A percentile compares a stretch with the other conserved stretches of the same genome.
phyloP scores from a whole-genome alignment of 2,888 invertebrate genomes.

The Amorpha juglandis region DNA sequence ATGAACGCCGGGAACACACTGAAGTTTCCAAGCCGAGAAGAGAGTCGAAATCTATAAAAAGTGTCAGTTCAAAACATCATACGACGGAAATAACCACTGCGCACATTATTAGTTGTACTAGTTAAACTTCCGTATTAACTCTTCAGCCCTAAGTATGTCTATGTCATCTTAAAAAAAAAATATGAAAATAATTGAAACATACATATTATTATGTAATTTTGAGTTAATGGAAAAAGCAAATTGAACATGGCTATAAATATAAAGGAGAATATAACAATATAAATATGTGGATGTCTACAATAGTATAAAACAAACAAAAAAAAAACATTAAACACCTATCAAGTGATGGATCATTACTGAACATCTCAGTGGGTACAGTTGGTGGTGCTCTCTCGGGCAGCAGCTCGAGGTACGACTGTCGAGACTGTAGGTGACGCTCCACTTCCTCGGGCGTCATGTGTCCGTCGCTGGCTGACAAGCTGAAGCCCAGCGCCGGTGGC shows the following conservation, averaged over 20 bases:
- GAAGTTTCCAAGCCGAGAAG: no score
- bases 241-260: background rate
- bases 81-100: no score
- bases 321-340: constrained; percentile 86
- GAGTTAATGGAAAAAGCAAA: background rate
- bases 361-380: constrained; percentile 96
- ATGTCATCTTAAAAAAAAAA: no score
- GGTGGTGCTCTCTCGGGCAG: constrained; percentile 94
- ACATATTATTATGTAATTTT: background rate
- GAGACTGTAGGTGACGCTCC: constrained; percentile 93
- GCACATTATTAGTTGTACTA: no score
- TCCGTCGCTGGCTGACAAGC: constrained; percentile 85
- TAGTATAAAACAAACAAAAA: constrained; percentile 28
- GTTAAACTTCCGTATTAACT: no score
- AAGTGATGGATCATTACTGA: constrained; percentile 95
- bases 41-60: no score
- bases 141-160: no score
- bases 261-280: constrained; percentile 14
- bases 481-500: constrained; percentile 78
- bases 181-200: no score
- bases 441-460: constrained; percentile 97
- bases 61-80: no score
- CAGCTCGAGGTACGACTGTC: constrained; percentile 91
- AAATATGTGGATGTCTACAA: constrained; percentile 10
- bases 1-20: no score